These are phyloP conservation scores for Bufo bufo DNA, from an alignment of 2,113 vertebrate genomes.

Conservation along the genomic window DNA sequence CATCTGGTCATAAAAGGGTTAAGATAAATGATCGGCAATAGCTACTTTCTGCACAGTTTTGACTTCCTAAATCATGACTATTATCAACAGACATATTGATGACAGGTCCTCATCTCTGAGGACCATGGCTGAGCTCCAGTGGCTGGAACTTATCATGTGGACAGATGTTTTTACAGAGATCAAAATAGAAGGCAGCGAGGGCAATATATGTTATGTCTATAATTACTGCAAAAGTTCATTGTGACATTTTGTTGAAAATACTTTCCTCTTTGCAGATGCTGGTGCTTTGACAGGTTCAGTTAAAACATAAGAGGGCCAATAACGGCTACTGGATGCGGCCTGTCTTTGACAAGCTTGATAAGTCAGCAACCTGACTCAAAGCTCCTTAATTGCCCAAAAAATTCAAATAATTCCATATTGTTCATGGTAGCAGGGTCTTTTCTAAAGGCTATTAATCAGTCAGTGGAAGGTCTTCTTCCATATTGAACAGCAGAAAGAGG, in stretches of 20 bases:
- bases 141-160: slow-evolving; percentile 40
- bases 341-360: slow-evolving; percentile 69
- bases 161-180: slow-evolving; percentile 59
- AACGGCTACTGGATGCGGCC: slow-evolving; percentile 64
- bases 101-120: neutral
- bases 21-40: neutral
- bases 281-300: slow-evolving; percentile 64
- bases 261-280: slow-evolving; percentile 62
- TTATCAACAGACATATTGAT: slow-evolving; percentile 59
- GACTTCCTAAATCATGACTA: slow-evolving; percentile 44
- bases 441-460: slow-evolving; percentile 74
- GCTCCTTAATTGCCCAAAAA: slow-evolving; percentile 70
- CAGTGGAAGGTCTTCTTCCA: slow-evolving; percentile 25
- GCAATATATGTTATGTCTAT: slow-evolving; percentile 61
- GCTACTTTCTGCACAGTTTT: neutral
- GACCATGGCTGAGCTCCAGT: neutral
- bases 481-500: neutral
- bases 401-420: slow-evolving; percentile 65
- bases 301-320: slow-evolving; percentile 64
- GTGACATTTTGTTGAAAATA: slow-evolving; percentile 74
- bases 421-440: slow-evolving; percentile 63
- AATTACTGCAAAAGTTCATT: slow-evolving; percentile 73
- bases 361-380: slow-evolving; percentile 63
- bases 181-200: slow-evolving; percentile 58
- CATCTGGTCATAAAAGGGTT: no score